Percentiles rank a stretch among this genome's conserved stretches.
Conservation (phyloP, 2,113 vertebrate species). For the Antechinus stuartii region DNA sequence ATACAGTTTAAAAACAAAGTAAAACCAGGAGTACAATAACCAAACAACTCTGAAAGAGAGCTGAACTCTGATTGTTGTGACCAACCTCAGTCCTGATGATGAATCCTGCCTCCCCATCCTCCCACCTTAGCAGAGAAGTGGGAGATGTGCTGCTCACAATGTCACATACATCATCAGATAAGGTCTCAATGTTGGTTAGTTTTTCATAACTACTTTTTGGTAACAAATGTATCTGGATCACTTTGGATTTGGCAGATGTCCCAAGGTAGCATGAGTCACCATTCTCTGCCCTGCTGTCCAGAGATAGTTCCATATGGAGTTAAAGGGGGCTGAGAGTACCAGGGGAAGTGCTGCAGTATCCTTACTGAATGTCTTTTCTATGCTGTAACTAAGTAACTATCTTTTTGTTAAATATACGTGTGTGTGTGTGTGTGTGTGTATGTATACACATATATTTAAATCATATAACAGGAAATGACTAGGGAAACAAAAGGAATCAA, state of each 20-base stretch:
- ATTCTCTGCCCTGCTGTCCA: background rate
- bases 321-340: background rate
- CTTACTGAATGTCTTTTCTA: background rate
- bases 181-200: background rate
- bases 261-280: background rate
- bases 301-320: constrained; percentile 2
- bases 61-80: background rate
- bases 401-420: background rate
- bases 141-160: background rate
- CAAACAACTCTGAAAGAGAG: background rate
- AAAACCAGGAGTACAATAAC: background rate
- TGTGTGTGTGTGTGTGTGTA: background rate
- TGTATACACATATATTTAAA: too few relatives aligned
- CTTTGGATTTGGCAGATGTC: background rate
- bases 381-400: background rate
- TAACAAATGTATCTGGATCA: background rate
- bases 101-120: background rate
- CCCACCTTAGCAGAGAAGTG: background rate
- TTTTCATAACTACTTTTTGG: background rate
- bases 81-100: background rate
- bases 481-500: background rate
- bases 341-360: background rate
- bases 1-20: background rate
- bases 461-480: background rate
- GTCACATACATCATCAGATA: background rate